Evolutionary conservation across 2,888 invertebrate genomes (phyloP), one percentile per base, ranked within the genome.

Genomic region (Parnassius glacialis): DNA sequence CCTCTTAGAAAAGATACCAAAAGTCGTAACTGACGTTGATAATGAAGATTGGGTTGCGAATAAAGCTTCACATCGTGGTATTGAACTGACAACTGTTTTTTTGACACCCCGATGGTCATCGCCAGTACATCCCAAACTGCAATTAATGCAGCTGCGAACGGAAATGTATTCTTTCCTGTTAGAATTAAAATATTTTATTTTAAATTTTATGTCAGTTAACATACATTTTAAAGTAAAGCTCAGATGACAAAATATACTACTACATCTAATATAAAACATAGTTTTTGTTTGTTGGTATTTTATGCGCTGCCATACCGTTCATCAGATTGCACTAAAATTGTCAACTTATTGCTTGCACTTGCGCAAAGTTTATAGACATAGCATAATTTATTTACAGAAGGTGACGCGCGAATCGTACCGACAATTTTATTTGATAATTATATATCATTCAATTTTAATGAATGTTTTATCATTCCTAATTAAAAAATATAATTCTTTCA

Each of bases 101-200:
- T 80, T 67, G 95, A 92, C 62, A 93, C 93, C 69, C 89, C 93
- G 16, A 75, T 41, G 74, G 93, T 87, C 78, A 94, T 89, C 0
- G 94, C 94, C 10, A 95, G 75, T 0, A 94, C 94, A 72, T 95
- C 94, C 96, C 96, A 96, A 2, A 94, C 94, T 5, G 94, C 84
- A 25, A 92, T 82, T 70, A 97, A 83, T 66, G 95, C 94, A 42
- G 94, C 95, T 1, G 97, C 95, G 13, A 96, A 96, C 1, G 97
- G 97, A 68, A 94, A 94, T 11, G 95, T 75, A 52, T 93, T 94
- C 66, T 95, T 92, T 2, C 93, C 95, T 92, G 65, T 20, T 25
- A 16, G 20, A 1, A 9, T 44, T 48, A 16, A 13, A 13, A 12
- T 45, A 45, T 10, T n/a, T 3, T 10, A n/a, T 45, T 5, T 45